These are phyloP conservation scores for Odontomachus brunneus DNA, from an alignment of 1,140 invertebrate species.

Conservation along the genomic window DNA sequence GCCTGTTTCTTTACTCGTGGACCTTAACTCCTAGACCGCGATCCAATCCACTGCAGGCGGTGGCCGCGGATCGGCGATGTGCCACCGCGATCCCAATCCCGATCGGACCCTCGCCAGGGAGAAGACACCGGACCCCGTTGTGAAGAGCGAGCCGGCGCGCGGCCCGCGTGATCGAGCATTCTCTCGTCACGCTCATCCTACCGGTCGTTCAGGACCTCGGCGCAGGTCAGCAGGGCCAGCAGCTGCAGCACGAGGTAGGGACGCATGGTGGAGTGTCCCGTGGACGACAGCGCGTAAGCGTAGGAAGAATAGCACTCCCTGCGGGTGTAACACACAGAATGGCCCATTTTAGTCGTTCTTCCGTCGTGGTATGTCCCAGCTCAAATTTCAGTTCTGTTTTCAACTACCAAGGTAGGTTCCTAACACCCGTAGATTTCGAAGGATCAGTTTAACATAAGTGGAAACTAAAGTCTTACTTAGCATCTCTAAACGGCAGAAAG, in stretches of 20 bases:
- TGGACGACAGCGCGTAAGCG: constrained; percentile 89
- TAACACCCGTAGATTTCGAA: no score
- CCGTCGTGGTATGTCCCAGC: no score
- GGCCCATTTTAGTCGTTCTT: no score
- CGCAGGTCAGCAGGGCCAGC: constrained; percentile 58
- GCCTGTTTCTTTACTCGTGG: constrained; percentile 21
- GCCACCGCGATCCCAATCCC: neutral
- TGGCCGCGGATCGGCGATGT: no score
- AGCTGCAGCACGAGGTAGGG: constrained; percentile 67
- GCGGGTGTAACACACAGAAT: neutral
- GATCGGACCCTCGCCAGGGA: constrained; percentile 15
- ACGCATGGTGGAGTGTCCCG: constrained; percentile 67
- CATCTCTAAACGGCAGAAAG: no score
- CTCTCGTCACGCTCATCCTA: constrained; percentile 66
- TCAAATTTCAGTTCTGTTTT: no score
- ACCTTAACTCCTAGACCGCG: no score
- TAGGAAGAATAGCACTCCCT: constrained; percentile 90
- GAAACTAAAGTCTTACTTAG: no score
- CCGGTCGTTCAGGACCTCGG: constrained; percentile 71
- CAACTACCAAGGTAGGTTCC: no score
- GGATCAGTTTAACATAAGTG: no score
- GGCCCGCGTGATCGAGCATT: constrained; percentile 1
- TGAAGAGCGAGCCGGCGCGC: constrained; percentile 23
- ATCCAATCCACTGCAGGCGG: no score
- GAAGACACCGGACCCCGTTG: constrained; percentile 6